phyloP scores from a whole-genome alignment of 2,888 invertebrate species.

The Rhagonycha fulva region DNA sequence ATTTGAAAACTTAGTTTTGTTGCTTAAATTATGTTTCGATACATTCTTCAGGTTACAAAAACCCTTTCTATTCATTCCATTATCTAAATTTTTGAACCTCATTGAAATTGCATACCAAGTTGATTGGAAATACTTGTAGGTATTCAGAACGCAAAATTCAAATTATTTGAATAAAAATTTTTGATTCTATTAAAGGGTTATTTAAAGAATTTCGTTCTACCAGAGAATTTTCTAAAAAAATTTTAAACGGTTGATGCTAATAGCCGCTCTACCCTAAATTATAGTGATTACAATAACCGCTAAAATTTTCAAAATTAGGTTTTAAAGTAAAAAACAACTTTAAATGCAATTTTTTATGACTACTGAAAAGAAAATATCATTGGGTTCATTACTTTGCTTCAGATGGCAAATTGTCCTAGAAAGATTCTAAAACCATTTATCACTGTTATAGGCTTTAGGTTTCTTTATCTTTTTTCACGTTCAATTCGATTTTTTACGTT shows the following conservation, averaged over 20 bases:
- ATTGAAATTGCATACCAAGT: neutral
- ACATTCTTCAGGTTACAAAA: neutral
- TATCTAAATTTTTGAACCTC: neutral
- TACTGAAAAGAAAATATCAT: neutral
- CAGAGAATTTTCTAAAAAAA: no score
- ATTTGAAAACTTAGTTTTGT: neutral
- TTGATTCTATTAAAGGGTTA: neutral
- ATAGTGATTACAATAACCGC: no score
- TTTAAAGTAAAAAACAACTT: neutral
- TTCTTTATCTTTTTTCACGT: constrained; percentile 1
- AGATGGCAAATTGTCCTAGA: constrained; percentile 1
- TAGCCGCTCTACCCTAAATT: no score
- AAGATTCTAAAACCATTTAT: constrained; percentile 2
- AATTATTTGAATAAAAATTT: neutral
- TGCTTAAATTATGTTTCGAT: neutral
- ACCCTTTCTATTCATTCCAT: neutral
- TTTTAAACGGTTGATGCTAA: no score
- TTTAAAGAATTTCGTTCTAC: no score
- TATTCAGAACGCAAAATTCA: no score
- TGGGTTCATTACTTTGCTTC: neutral
- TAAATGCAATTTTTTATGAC: neutral
- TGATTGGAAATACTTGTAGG: neutral
- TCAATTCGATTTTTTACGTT: constrained; percentile 1
- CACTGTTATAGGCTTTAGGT: constrained; percentile 2
- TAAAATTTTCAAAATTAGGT: neutral